Conservation (phyloP, 2,113 vertebrate genomes). For the Neolamprologus fasciatus region DNA sequence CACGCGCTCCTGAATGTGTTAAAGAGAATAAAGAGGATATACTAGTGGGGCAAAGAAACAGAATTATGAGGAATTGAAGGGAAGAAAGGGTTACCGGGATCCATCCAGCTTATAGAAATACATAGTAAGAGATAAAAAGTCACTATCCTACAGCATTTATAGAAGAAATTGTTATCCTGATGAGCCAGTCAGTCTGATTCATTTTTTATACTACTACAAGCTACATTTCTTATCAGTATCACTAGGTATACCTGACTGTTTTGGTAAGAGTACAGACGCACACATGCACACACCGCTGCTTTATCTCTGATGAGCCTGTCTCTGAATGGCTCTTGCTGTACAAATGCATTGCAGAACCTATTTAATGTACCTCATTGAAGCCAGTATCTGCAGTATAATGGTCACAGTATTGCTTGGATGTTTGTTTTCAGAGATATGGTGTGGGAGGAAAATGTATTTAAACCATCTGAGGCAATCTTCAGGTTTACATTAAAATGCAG, state of each 20-base stretch:
- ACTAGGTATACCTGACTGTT: conserved; percentile 5
- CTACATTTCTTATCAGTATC: conserved; percentile 24
- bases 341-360: background rate
- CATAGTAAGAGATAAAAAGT: background rate
- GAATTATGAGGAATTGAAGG: background rate
- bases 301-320: conserved; percentile 20
- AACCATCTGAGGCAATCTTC: conserved; percentile 5
- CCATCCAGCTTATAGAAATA: background rate
- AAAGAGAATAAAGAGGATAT: background rate
- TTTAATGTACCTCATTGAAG: conserved; percentile 18
- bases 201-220: conserved; percentile 15
- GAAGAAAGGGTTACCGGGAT: background rate
- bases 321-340: conserved; percentile 13
- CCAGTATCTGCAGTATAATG: background rate
- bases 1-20: background rate
- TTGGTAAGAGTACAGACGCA: background rate
- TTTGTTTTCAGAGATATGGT: conserved; percentile 31
- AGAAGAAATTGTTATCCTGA: conserved; percentile 4
- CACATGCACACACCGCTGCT: background rate
- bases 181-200: background rate
- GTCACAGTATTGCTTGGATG: background rate
- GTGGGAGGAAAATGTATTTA: conserved; percentile 15
- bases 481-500: background rate
- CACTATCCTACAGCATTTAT: conserved; percentile 29
- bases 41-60: background rate